Base-by-base conservation (phyloP, 2,888 invertebrate species). In the Netelia fuscicornis region DNA sequence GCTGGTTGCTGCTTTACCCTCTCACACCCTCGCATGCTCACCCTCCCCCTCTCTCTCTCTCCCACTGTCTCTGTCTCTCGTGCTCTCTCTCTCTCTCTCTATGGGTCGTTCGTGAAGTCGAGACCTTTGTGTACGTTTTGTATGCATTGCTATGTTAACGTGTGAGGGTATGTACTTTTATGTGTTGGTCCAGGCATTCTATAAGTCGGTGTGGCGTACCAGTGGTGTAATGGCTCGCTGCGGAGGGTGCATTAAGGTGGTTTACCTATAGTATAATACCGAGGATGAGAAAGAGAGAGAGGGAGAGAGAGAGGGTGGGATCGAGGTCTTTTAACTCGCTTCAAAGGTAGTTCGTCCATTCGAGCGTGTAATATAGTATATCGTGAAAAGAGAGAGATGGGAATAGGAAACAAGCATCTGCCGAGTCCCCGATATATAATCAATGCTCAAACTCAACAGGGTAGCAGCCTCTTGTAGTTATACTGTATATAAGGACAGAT, bases 211-310 rank as follows among this genome's bases (percentile, higher is more conserved):
- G 81, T 75, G 78, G 71, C 60, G 81, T 56, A 64, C 74, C 86
- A 87, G 87, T 87, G 89, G 91, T 88, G 90, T 91, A 91, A 91
- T 91, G 91, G 91, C 87, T 89, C 87, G 91, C 90, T 89, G 83
- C 88, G 87, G 89, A 90, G 89, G 90, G 90, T 91, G 90, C 91
- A 91, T 91, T 91, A 91, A 91, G 90, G 91, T 88, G 91, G 90
- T 91, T 91, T 89, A 88, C 90, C 89, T 88, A 88, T 87, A 80
- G 87, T 87, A 74, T 75, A 81, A 74, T 56, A 48, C 44, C 42
- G 67, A 11, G 37, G n/a, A 37, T 42, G 13, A 11, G 11, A 64
- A 8, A 11, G 64, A 37, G 23, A 42, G 67, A 11, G 37, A n/a
- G 54, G 8, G 11, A 64, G 13, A 11, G 64, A 37, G 20, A 17